phyloP scores from a whole-genome alignment of 2,888 invertebrate species.

The Eumacrocentrus americanus region DNA sequence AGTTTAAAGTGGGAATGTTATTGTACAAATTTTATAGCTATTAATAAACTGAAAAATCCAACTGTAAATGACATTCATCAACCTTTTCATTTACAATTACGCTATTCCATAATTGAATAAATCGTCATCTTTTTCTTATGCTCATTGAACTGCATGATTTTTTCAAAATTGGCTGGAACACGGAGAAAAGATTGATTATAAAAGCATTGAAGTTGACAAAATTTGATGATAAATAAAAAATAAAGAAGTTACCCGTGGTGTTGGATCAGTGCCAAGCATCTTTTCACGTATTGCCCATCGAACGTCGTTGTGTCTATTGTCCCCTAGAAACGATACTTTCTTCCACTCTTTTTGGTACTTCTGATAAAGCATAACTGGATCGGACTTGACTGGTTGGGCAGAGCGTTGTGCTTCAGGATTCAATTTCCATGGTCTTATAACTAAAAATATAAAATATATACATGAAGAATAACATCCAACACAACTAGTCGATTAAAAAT shows the following conservation, averaged over 20 bases:
- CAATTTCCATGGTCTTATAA: slow-evolving; percentile 67
- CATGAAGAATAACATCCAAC: too few relatives aligned
- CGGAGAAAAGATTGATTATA: slow-evolving; percentile 5
- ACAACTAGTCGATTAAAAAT: slow-evolving; percentile 10
- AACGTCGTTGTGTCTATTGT: slow-evolving; percentile 70
- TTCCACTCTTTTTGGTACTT: slow-evolving; percentile 78
- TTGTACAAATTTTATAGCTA: not conserved
- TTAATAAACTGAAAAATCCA: not conserved
- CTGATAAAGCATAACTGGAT: slow-evolving; percentile 80
- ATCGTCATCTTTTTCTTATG: slow-evolving; percentile 45
- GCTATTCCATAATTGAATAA: too few relatives aligned
- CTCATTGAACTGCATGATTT: slow-evolving; percentile 42
- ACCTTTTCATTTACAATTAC: too few relatives aligned
- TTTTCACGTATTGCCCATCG: slow-evolving; percentile 76
- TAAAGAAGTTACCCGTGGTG: slow-evolving; percentile 39
- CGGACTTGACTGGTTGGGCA: slow-evolving; percentile 62
- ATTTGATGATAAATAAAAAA: not conserved
- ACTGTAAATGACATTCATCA: not conserved
- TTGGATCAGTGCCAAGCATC: slow-evolving; percentile 66
- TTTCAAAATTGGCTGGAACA: slow-evolving; percentile 46
- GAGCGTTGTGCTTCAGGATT: slow-evolving; percentile 54
- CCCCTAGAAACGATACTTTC: slow-evolving; percentile 77
- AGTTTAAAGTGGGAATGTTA: slow-evolving; percentile 52
- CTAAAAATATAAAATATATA: slow-evolving; percentile 59
- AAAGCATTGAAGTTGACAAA: slow-evolving; percentile 2